Evolutionary conservation across 2,113 vertebrate genomes (phyloP), one percentile per base, ranked within the genome.

Genomic region (Tonatia bakeri): DNA sequence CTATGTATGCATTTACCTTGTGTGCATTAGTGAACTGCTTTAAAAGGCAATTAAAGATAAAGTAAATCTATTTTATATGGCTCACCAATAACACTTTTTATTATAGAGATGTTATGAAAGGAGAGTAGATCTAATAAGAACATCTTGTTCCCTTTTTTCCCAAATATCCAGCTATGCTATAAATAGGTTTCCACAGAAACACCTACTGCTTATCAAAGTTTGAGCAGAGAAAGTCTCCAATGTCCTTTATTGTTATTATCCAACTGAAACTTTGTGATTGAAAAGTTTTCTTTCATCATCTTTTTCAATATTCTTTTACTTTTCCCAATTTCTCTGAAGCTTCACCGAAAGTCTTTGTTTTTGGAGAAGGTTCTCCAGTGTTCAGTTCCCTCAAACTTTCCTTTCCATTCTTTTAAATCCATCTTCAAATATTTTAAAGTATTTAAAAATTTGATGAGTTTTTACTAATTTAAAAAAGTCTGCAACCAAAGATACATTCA

Each of bases 191-290:
- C 56, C 91, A 91, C 69, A 91, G 79, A 94, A 97, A 94, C 64
- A 91, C 70, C 52, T 93, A 87, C 61, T 91, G n/a, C 94, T 95
- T 95, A 80, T 94, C 65, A 91, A 91, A 26, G 24, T 87, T 91
- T 87, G 75, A 97, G 54, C 69, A 75, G 95, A 94, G 54, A 95
- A 97, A 90, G 90, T 91, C 82, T 96, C 69, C 89, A 95, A 85
- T 33, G 69, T 40, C 52, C 47, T 73, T 97, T 93, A 83, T 75
- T 59, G 56, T 33, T 77, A 61, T 67, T 24, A 95, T 83, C 15
- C 56, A 95, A 61, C 26, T 79, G 38, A 86, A 95, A 96, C 91
- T 94, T 94, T 86, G 64, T 95, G 85, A 88, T 93, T 93, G 87
- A 94, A 94, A 95, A 75, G 28, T 88, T 89, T 95, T 82, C 43